Conservation (phyloP, 2,797 vertebrate species). For the Halcyon badia region DNA sequence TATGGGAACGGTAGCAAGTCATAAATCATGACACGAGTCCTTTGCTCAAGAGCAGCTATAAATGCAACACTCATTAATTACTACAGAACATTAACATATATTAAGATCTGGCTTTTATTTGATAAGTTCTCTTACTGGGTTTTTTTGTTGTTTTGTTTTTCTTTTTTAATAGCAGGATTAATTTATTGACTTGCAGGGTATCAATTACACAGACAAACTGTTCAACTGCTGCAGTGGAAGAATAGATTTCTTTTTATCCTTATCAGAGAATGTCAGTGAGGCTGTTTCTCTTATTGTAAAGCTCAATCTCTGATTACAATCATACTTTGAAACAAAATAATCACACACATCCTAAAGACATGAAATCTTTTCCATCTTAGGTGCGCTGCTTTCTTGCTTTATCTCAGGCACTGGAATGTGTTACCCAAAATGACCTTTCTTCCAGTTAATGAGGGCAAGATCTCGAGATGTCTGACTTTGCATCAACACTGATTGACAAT, state of each 20-base stretch:
- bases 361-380: not conserved
- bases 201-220: conserved; percentile 15
- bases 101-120: not conserved
- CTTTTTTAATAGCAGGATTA: not conserved
- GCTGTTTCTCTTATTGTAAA: conserved; percentile 26
- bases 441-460: not conserved
- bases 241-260: not conserved
- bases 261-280: conserved; percentile 1
- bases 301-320: conserved; percentile 48
- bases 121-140: not conserved
- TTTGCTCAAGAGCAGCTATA: not conserved
- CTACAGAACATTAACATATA: not conserved
- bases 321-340: conserved; percentile 35
- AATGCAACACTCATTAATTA: not conserved
- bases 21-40: not conserved
- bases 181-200: not conserved
- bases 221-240: not conserved
- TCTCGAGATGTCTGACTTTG: not conserved
- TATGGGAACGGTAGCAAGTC: not conserved
- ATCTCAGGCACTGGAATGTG: not conserved
- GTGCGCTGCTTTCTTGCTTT: not conserved
- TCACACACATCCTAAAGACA: not conserved
- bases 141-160: not conserved
- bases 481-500: not conserved
- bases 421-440: conserved; percentile 10